Conservation (phyloP, 2,797 vertebrate genomes). For the Phaenicophaeus curvirostris region DNA sequence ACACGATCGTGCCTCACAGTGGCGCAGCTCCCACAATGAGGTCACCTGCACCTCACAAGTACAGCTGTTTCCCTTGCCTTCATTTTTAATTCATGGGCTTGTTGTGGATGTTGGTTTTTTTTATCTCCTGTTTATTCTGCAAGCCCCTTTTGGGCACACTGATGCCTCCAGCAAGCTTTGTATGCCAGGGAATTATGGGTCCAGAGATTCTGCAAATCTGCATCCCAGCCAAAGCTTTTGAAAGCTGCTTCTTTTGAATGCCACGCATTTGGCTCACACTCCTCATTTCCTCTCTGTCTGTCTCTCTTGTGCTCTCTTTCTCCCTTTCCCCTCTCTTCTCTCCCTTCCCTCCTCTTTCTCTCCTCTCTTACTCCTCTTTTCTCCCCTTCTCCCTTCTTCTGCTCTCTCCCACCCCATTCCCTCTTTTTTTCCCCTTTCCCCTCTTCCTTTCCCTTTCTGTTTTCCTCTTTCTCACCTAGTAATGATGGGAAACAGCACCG, state of each 20-base stretch:
- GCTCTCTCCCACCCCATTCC: not conserved
- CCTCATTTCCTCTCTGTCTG: slow-evolving; percentile 36
- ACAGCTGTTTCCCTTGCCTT: slow-evolving; percentile 54
- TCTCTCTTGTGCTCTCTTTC: not conserved
- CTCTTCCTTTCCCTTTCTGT: not conserved
- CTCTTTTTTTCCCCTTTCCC: not conserved
- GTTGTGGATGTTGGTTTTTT: slow-evolving; percentile 58
- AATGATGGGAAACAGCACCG: not conserved
- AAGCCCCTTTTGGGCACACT: slow-evolving; percentile 61
- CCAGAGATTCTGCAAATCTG: slow-evolving; percentile 72
- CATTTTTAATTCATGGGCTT: slow-evolving; percentile 60
- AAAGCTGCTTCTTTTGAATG: slow-evolving; percentile 74
- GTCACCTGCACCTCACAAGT: slow-evolving; percentile 58
- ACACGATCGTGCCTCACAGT: not conserved
- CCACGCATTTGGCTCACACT: slow-evolving; percentile 57
- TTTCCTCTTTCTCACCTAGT: not conserved
- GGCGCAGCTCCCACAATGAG: slow-evolving; percentile 33
- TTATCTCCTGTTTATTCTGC: slow-evolving; percentile 62
- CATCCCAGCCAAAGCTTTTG: slow-evolving; percentile 72
- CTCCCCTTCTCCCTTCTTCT: not conserved
- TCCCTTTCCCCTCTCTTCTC: not conserved
- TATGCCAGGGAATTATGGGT: slow-evolving; percentile 72
- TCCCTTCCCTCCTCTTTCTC: not conserved
- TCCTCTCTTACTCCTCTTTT: not conserved
- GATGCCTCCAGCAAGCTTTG: slow-evolving; percentile 70